phyloP scores from a whole-genome alignment of 35 echinoderm and acorn worm genomes.

The Apostichopus parvimensis region DNA sequence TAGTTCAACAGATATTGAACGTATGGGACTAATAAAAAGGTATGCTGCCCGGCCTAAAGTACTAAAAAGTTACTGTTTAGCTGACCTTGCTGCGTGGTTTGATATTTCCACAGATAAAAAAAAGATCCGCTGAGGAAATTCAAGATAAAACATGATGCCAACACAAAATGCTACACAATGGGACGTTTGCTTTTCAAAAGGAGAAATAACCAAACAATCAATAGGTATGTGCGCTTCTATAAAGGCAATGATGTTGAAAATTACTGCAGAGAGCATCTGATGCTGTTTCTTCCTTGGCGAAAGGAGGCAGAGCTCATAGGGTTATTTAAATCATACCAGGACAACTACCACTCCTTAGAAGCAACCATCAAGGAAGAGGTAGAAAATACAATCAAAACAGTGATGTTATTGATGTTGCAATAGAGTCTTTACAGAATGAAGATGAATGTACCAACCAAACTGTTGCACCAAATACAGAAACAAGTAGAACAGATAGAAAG shows the following conservation, averaged over 20 bases:
- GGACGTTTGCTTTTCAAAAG: neutral
- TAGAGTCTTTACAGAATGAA: neutral
- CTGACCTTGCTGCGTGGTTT: slow-evolving; percentile 59
- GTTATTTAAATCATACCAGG: neutral
- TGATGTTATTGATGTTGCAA: slow-evolving; percentile 29
- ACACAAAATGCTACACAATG: neutral
- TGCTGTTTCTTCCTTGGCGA: slow-evolving; percentile 54
- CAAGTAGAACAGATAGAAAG: neutral
- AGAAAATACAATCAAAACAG: neutral
- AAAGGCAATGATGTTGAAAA: slow-evolving; percentile 32
- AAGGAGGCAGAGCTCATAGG: neutral
- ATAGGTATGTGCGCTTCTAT: neutral
- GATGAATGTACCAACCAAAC: neutral
- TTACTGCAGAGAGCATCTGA: slow-evolving; percentile 48
- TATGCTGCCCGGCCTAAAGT: slow-evolving; percentile 55
- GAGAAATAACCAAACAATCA: neutral
- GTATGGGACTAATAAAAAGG: slow-evolving; percentile 27
- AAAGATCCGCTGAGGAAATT: neutral
- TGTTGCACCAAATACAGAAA: slow-evolving; percentile 46
- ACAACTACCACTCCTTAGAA: neutral
- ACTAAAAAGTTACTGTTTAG: slow-evolving; percentile 64
- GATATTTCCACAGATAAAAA: slow-evolving; percentile 7
- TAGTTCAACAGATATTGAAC: slow-evolving; percentile 60
- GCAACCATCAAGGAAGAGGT: neutral
- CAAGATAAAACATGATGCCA: neutral